Base-by-base conservation (phyloP, 2,113 vertebrate genomes). In the Sclerurus mexicanus region DNA sequence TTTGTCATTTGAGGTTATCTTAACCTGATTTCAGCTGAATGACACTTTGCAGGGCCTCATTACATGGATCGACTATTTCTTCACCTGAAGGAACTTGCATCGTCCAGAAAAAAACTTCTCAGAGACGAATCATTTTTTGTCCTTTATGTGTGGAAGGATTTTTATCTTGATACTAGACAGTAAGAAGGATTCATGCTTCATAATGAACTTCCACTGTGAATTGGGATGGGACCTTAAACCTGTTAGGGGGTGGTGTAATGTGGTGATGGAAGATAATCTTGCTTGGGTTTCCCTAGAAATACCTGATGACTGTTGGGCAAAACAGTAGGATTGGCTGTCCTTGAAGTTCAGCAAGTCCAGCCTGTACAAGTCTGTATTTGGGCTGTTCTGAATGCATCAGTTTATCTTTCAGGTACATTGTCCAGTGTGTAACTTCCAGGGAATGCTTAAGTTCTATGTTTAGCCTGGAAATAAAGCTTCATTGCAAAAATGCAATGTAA, bases 1-100 rank as follows among this genome's bases (percentile, higher is more conserved):
- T 40, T 72, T 94, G 79, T 92, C 27, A 60, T 90, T 82, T 87
- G 79, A 87, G 33, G 56, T 92, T 96, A 76, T 90, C 90, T 90
- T 78, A 90, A 85, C n/a, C 60, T 78, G 64, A 56, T 86, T 89
- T 85, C 30, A 75, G 49, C 40, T 72, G 60, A 89, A 77, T 58
- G 39, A 58, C 31, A 50, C 56, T 90, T 84, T 79, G 3, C 40
- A 68, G 60, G 62, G 44, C 37, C 62, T 86, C 28, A 15, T 90
- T 90, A 58, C 23, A 25, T 46, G 46, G 23, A 27, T 49, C 68
- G 78, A 49, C 60, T 72, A 66, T 75, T 89, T 85, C 76, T 86
- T 90, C 77, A 94, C 75, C 76, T 94, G 73, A 62, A 89, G 76
- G 58, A 96, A 75, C 69, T 92, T 93, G 14, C 18, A 35, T 89